Evolutionary conservation across 1,140 invertebrate species (phyloP).

Genomic region (Arion vulgaris): DNA sequence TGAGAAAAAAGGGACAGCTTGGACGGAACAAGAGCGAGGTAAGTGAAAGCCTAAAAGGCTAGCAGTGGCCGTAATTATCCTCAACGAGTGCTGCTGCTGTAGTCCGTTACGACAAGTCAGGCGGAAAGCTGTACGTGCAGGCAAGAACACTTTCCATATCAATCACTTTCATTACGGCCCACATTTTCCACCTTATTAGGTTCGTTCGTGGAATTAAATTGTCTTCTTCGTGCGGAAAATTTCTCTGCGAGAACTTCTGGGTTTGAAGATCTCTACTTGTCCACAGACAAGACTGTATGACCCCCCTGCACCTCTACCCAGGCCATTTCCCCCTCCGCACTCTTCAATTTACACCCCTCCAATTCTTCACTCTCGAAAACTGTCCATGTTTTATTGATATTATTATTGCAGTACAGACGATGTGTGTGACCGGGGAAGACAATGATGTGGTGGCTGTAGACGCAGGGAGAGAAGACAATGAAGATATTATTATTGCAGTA

Average conservation of each 20-base stretch:
- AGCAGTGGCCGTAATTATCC: slow-evolving; percentile 23
- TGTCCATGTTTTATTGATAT: too few relatives aligned
- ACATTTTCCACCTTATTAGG: slow-evolving; percentile 29
- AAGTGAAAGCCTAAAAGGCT: slow-evolving; percentile 13
- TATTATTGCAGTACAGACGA: too few relatives aligned
- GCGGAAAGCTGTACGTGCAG: slow-evolving; percentile 24
- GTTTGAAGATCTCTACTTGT: background rate
- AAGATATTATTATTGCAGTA: too few relatives aligned
- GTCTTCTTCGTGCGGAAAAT: slow-evolving; percentile 12
- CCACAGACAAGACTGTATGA: slow-evolving; percentile 4
- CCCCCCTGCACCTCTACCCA: background rate
- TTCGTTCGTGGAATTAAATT: slow-evolving; percentile 23
- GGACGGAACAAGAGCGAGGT: background rate
- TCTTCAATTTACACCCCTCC: too few relatives aligned
- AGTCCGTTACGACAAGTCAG: background rate
- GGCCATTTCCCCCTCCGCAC: background rate
- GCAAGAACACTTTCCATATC: slow-evolving; percentile 9
- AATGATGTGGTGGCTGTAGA: too few relatives aligned
- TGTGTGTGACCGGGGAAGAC: too few relatives aligned
- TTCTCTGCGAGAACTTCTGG: background rate
- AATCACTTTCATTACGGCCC: slow-evolving; percentile 24
- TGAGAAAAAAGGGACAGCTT: background rate
- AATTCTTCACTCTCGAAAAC: too few relatives aligned
- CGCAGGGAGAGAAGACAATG: too few relatives aligned
- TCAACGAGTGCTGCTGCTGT: background rate